These are phyloP conservation scores for Typhlichthys subterraneus DNA, from an alignment of 2,797 vertebrate genomes.

Conservation along the genomic window DNA sequence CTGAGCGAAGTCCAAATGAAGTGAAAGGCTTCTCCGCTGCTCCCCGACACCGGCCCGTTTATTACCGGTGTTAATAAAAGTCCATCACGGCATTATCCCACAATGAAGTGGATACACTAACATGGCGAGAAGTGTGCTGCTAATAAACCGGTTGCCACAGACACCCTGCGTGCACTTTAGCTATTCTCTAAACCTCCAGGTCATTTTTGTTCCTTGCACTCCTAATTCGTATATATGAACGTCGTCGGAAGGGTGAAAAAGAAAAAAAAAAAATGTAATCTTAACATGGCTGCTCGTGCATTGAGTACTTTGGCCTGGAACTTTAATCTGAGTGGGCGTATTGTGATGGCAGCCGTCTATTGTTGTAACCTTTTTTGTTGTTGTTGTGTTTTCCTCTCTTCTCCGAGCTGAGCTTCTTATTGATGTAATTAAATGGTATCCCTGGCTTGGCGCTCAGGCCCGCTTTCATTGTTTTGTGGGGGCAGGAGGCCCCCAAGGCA, in stretches of 20 bases:
- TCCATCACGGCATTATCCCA: conserved; percentile 65
- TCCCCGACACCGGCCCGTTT: conserved; percentile 79
- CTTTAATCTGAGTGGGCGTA: conserved; percentile 45
- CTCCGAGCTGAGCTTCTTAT: conserved; percentile 58
- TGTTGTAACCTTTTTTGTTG: conserved; percentile 40
- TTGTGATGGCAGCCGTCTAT: conserved; percentile 40
- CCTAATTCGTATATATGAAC: no score
- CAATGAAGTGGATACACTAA: conserved; percentile 61
- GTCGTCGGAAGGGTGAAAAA: no score
- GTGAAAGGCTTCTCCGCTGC: conserved; percentile 84
- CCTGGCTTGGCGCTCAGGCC: conserved; percentile 66
- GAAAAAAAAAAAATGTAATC: no score
- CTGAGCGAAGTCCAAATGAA: conserved; percentile 91
- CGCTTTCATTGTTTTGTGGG: conserved; percentile 77
- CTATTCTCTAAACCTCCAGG: no score
- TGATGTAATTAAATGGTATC: conserved; percentile 78
- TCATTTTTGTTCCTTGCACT: no score
- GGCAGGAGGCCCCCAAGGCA: conserved; percentile 73
- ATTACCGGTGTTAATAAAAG: conserved; percentile 86
- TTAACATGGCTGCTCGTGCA: no score
- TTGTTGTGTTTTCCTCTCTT: conserved; percentile 4
- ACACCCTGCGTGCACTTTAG: not conserved
- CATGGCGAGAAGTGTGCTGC: conserved; percentile 58
- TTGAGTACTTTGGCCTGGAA: conserved; percentile 7
- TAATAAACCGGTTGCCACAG: conserved; percentile 33